Conservation (phyloP, 1,140 invertebrate species). For the Metopolophium dirhodum region DNA sequence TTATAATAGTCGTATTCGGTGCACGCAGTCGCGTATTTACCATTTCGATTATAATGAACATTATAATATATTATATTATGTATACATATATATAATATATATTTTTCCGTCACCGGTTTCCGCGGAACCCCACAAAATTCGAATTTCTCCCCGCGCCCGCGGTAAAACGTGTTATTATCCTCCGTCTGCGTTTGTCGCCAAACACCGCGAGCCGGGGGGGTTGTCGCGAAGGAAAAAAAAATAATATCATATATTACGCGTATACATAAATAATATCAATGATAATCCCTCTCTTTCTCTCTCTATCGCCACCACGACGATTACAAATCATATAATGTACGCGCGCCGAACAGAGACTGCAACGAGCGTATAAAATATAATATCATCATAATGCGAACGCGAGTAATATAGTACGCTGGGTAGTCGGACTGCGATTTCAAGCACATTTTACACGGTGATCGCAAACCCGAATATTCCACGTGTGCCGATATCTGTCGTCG, state of each 20-base stretch:
- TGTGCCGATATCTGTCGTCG: neutral
- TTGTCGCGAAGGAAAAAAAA: neutral
- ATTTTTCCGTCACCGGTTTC: conserved; percentile 40
- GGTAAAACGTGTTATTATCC: neutral
- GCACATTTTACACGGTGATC: conserved; percentile 45
- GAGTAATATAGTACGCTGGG: neutral
- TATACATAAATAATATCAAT: neutral
- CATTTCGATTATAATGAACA: conserved; percentile 20
- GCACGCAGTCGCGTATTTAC: neutral
- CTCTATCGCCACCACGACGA: neutral
- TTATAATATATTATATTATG: neutral
- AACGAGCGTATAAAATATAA: neutral
- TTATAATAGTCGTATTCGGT: conserved; percentile 8
- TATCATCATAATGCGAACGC: neutral
- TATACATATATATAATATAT: neutral
- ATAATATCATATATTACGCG: neutral
- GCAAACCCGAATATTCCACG: neutral
- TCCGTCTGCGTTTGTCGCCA: neutral
- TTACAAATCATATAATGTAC: neutral
- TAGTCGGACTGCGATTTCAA: conserved; percentile 32
- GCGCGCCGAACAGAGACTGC: neutral
- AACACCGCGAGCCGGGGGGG: neutral
- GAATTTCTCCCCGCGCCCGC: neutral
- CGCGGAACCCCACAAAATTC: conserved; percentile 39
- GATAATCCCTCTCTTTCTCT: neutral